Conservation (phyloP, 2,797 vertebrate species). For the Nyctibius grandis region DNA sequence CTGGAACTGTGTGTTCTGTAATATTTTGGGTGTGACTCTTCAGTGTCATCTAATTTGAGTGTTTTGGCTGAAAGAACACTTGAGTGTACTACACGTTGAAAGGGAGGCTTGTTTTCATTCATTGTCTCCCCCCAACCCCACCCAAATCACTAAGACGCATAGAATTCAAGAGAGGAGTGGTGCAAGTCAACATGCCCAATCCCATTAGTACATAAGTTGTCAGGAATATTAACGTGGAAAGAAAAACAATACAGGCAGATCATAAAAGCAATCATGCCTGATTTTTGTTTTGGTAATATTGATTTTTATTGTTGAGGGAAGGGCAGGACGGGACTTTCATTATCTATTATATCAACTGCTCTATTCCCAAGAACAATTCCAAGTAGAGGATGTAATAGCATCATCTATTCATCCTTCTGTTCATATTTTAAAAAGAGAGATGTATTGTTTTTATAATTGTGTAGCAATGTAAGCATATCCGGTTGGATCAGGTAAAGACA, state of each 20-base stretch:
- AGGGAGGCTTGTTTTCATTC: not conserved
- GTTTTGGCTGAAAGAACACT: not conserved
- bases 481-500: not conserved
- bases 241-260: not conserved
- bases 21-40: not conserved
- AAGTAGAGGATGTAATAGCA: not conserved
- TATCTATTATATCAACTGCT: not conserved
- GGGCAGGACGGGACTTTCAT: fast-evolving
- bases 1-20: not conserved
- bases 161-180: not conserved
- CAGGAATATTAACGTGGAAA: not conserved
- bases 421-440: not conserved
- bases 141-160: not conserved
- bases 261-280: not conserved
- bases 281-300: not conserved
- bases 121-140: fast-evolving
- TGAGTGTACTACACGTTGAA: not conserved
- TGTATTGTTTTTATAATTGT: not conserved
- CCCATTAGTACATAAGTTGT: not conserved
- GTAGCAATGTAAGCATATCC: not conserved
- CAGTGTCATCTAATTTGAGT: not conserved
- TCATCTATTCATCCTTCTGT: not conserved
- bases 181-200: not conserved
- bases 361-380: not conserved
- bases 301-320: not conserved